Evolutionary conservation across 2,113 vertebrate species (phyloP).

Genomic region (Cricetomys ansorgei): DNA sequence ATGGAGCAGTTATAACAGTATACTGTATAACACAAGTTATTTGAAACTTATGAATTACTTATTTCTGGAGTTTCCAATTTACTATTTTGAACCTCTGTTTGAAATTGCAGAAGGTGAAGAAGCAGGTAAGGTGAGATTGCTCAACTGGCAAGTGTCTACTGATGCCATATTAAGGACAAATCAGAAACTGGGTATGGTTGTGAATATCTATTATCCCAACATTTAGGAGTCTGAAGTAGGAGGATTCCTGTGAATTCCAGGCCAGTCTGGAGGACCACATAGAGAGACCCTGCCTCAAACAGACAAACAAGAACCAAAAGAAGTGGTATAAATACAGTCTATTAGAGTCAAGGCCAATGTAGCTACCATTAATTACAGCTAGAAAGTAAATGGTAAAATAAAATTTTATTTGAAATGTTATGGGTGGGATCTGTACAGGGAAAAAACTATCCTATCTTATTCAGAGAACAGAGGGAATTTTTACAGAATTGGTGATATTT

Average conservation of each 20-base stretch:
- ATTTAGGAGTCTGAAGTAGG: background rate
- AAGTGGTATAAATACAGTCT: background rate
- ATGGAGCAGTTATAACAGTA: background rate
- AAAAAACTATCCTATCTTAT: background rate
- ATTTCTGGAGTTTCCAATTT: background rate
- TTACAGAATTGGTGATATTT: background rate
- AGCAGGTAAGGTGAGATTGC: background rate
- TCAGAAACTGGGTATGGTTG: background rate
- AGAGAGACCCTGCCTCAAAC: background rate
- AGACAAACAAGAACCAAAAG: background rate
- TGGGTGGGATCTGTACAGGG: background rate
- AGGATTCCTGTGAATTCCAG: background rate
- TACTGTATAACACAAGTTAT: background rate
- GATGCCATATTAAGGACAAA: background rate
- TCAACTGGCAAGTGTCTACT: background rate
- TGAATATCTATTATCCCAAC: background rate
- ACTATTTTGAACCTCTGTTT: background rate
- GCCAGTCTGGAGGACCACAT: background rate
- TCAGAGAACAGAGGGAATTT: background rate
- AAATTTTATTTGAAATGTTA: conserved; percentile 1
- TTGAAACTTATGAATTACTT: background rate
- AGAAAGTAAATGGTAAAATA: conserved; percentile 21
- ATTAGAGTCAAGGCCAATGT: background rate
- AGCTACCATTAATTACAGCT: background rate
- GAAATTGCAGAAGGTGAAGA: background rate